Evolutionary conservation across 2,888 invertebrate genomes (phyloP).

Genomic region (Eulithis prunata): DNA sequence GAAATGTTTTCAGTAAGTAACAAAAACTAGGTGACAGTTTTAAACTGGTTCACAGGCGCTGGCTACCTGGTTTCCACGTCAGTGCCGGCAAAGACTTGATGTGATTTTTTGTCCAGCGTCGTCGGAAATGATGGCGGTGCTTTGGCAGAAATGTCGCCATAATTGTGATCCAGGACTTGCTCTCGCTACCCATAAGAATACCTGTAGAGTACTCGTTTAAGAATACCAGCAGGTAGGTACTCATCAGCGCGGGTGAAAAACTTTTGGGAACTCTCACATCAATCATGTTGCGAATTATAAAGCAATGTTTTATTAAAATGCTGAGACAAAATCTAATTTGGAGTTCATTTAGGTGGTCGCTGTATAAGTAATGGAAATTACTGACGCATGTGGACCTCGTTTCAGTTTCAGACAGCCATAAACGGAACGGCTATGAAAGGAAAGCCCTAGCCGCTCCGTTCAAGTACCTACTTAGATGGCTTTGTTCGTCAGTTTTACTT

Average conservation of each 20-base stretch:
- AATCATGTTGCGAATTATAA: slow-evolving; percentile 24
- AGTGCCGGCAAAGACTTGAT: slow-evolving; percentile 46
- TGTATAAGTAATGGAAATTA: slow-evolving; percentile 1
- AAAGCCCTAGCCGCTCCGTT: no score
- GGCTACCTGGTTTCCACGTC: slow-evolving; percentile 6
- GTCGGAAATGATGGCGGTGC: slow-evolving; percentile 46
- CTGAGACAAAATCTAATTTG: slow-evolving; percentile 16
- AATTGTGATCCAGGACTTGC: slow-evolving; percentile 52
- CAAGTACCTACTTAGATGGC: no score
- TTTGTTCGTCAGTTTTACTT: no score
- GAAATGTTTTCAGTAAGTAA: no score
- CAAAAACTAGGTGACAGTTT: no score
- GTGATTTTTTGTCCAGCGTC: slow-evolving; percentile 57
- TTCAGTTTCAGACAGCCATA: no score
- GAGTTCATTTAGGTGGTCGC: not conserved
- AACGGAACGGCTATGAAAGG: no score
- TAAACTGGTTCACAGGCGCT: no score
- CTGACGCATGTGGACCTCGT: no score
- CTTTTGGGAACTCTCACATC: slow-evolving; percentile 27
- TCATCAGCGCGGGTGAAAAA: slow-evolving; percentile 20
- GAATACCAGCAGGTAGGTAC: slow-evolving; percentile 29
- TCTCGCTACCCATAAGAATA: slow-evolving; percentile 43
- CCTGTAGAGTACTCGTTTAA: slow-evolving; percentile 11
- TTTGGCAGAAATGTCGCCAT: slow-evolving; percentile 52
- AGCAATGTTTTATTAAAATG: slow-evolving; percentile 19